phyloP scores from a whole-genome alignment of 2,888 invertebrate genomes.

The Teleogryllus oceanicus region DNA sequence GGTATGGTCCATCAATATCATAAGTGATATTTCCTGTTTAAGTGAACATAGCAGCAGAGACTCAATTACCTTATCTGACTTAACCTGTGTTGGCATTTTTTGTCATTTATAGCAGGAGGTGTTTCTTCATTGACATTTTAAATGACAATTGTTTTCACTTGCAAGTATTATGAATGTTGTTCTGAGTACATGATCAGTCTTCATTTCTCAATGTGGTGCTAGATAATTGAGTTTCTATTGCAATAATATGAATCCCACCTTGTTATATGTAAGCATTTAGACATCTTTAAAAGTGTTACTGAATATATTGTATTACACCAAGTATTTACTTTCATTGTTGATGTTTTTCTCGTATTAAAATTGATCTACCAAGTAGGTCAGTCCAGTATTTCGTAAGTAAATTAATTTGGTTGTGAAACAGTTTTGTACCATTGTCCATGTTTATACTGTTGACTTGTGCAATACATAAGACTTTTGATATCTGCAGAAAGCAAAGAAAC shows the following conservation, averaged over 20 bases:
- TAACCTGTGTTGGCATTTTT: background rate
- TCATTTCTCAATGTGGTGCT: slow-evolving; percentile 18
- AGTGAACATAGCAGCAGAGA: background rate
- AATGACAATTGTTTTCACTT: no score
- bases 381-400: background rate
- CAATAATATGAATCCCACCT: slow-evolving; percentile 11
- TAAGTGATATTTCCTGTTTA: slow-evolving; percentile 3
- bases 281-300: slow-evolving; percentile 18
- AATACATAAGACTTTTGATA: background rate
- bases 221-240: slow-evolving; percentile 18
- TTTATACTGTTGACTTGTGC: background rate
- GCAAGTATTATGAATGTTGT: no score
- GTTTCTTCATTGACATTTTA: no score
- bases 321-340: slow-evolving; percentile 18
- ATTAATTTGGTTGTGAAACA: slow-evolving; percentile 9
- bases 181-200: background rate
- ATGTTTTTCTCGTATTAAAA: background rate
- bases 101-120: background rate
- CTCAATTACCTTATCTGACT: background rate
- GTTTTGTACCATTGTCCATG: background rate
- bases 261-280: slow-evolving; percentile 18
- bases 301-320: slow-evolving; percentile 18
- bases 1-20: slow-evolving; percentile 18
- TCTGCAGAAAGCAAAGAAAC: background rate
- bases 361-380: slow-evolving; percentile 1